Conservation (phyloP, 2,888 invertebrate genomes). For the Luperina nickerlii region DNA sequence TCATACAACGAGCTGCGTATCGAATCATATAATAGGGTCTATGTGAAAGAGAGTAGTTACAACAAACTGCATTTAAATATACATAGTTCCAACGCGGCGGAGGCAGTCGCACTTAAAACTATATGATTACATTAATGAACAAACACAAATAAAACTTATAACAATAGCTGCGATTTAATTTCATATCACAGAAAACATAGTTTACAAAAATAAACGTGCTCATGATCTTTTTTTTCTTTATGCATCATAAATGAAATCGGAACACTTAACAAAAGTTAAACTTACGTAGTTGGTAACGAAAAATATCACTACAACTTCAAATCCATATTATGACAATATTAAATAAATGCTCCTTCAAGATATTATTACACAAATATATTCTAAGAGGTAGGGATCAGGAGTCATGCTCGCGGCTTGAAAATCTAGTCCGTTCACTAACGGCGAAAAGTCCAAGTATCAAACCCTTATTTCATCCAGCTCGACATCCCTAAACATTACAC, state of each 20-base stretch:
- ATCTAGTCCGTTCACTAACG: slow-evolving; percentile 52
- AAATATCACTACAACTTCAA: slow-evolving; percentile 84
- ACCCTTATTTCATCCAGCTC: slow-evolving; percentile 67
- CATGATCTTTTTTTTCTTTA: slow-evolving; percentile 51
- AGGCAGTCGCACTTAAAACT: slow-evolving; percentile 49
- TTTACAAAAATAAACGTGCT: slow-evolving; percentile 72
- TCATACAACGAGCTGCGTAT: slow-evolving; percentile 61
- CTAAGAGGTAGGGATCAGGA: slow-evolving; percentile 77
- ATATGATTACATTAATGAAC: slow-evolving; percentile 60
- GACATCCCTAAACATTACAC: slow-evolving; percentile 61
- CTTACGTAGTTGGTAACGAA: slow-evolving; percentile 86
- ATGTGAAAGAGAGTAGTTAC: slow-evolving; percentile 46
- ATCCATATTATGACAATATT: slow-evolving; percentile 69
- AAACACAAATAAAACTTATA: slow-evolving; percentile 69
- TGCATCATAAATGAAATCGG: slow-evolving; percentile 70
- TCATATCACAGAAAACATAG: slow-evolving; percentile 80
- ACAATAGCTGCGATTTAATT: slow-evolving; percentile 75
- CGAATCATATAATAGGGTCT: slow-evolving; percentile 54
- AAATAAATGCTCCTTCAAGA: slow-evolving; percentile 83
- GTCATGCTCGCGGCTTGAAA: slow-evolving; percentile 63
- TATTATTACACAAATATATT: slow-evolving; percentile 72
- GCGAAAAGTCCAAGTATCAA: slow-evolving; percentile 56
- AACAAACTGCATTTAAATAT: slow-evolving; percentile 50
- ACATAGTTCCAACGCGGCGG: slow-evolving; percentile 46
- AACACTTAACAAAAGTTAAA: slow-evolving; percentile 76